Conservation (phyloP, 2,113 vertebrate genomes). For the Corythoichthys intestinalis region DNA sequence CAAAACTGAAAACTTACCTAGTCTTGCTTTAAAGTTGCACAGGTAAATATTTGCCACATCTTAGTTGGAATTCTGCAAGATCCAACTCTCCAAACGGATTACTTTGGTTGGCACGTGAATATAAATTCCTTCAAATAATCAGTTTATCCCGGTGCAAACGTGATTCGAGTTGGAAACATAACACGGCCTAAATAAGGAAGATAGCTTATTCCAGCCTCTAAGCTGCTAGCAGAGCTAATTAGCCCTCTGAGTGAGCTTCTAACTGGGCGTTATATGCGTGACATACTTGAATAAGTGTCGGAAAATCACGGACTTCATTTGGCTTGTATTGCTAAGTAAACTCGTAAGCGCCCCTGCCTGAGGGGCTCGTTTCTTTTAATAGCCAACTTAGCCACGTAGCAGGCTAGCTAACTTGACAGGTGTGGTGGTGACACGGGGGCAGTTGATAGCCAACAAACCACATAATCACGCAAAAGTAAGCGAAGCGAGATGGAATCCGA, state of each 20-base stretch:
- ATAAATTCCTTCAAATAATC: too few species aligned
- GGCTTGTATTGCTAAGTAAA: not conserved
- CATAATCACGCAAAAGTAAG: constrained; percentile 2
- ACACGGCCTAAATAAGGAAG: constrained; percentile 57
- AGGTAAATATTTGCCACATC: too few species aligned
- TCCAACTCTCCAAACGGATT: too few species aligned
- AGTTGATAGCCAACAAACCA: constrained; percentile 7
- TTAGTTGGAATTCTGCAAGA: too few species aligned
- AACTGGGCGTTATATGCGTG: not conserved
- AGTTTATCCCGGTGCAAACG: constrained; percentile 1
- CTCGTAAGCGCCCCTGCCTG: not conserved
- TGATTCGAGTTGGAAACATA: constrained; percentile 13
- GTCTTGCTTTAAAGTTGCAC: too few species aligned
- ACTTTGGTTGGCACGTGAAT: too few species aligned
- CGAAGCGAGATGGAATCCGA: constrained; percentile 9
- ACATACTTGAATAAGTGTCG: not conserved
- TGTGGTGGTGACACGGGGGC: constrained; percentile 20
- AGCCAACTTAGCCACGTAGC: constrained; percentile 54
- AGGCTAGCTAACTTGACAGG: constrained; percentile 49
- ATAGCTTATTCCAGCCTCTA: constrained; percentile 22
- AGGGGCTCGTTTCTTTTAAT: constrained; percentile 46
- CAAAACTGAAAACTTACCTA: too few species aligned
- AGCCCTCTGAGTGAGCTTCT: constrained; percentile 29
- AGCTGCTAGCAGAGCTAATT: constrained; percentile 63
- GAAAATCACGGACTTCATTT: not conserved